phyloP scores from a whole-genome alignment of 2,888 invertebrate species.

The Tetropium fuscum region DNA sequence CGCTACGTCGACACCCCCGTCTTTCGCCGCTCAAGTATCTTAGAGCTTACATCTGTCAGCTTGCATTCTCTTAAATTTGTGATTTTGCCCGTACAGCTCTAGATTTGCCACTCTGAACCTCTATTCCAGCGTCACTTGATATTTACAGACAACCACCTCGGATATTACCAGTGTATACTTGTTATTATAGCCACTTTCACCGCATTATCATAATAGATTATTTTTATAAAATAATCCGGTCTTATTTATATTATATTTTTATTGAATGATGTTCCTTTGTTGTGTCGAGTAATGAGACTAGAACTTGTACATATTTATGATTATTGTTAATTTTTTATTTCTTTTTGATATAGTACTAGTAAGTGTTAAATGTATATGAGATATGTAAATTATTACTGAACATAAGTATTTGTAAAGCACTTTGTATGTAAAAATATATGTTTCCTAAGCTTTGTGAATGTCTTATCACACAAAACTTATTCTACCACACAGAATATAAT shows the following conservation, averaged over 20 bases:
- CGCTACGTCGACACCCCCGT: constrained; percentile 50
- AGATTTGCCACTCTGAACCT: constrained; percentile 29
- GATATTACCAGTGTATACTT: constrained; percentile 19
- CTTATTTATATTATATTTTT: constrained; percentile 46
- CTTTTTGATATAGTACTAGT: constrained; percentile 47
- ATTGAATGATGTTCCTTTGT: constrained; percentile 31
- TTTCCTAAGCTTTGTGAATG: constrained; percentile 60
- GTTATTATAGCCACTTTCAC: constrained; percentile 16
- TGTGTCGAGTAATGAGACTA: constrained; percentile 2
- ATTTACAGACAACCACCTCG: constrained; percentile 17
- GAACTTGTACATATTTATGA: constrained; percentile 35
- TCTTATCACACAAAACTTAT: constrained; percentile 59
- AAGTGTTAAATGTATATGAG: constrained; percentile 52
- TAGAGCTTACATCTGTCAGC: constrained; percentile 55
- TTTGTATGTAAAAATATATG: constrained; percentile 53
- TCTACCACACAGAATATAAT: constrained; percentile 53
- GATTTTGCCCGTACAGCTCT: constrained; percentile 39
- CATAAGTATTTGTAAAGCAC: constrained; percentile 50
- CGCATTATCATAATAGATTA: constrained; percentile 19
- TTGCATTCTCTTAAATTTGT: constrained; percentile 51
- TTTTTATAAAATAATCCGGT: constrained; percentile 34
- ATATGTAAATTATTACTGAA: constrained; percentile 46
- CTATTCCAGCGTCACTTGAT: constrained; percentile 21
- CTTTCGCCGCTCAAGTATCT: constrained; percentile 43
- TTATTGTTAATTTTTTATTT: constrained; percentile 46